These are phyloP conservation scores for Zele albiditarsus DNA, from an alignment of 2,888 invertebrate species.

Conservation along the genomic window DNA sequence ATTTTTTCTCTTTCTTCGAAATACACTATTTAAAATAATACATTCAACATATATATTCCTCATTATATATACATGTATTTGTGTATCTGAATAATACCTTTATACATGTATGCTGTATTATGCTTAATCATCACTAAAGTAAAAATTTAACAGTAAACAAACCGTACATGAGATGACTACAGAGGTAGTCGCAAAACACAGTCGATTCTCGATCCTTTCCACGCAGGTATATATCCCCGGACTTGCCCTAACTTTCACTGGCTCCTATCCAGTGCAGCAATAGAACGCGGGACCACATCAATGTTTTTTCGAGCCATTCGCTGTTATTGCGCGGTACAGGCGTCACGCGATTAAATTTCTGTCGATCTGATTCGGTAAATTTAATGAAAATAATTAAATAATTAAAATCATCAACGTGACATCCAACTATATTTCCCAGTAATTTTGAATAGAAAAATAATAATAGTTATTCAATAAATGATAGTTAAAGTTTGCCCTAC, in stretches of 20 bases:
- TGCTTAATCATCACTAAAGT: background rate
- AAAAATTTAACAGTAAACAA: constrained; percentile 5
- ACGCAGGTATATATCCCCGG: constrained; percentile 19
- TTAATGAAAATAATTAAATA: background rate
- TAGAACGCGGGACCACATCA: constrained; percentile 43
- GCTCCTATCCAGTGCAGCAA: constrained; percentile 58
- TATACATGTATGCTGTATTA: background rate
- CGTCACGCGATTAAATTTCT: constrained; percentile 38
- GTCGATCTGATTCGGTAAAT: background rate
- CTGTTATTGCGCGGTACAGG: constrained; percentile 64
- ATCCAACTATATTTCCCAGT: too few species aligned
- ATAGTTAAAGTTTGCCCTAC: too few species aligned
- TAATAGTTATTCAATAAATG: too few species aligned
- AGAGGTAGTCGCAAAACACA: constrained; percentile 3
- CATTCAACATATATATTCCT: background rate
- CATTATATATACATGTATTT: background rate
- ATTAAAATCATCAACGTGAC: too few species aligned
- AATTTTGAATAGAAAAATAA: too few species aligned
- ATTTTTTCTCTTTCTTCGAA: background rate
- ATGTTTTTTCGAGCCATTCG: constrained; percentile 63
- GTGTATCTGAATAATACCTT: too few species aligned
- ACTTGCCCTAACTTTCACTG: constrained; percentile 62
- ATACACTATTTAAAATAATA: background rate
- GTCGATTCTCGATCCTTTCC: background rate
- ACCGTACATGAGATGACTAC: background rate